Conservation (phyloP, 2,113 vertebrate species). For the Indri indri region DNA sequence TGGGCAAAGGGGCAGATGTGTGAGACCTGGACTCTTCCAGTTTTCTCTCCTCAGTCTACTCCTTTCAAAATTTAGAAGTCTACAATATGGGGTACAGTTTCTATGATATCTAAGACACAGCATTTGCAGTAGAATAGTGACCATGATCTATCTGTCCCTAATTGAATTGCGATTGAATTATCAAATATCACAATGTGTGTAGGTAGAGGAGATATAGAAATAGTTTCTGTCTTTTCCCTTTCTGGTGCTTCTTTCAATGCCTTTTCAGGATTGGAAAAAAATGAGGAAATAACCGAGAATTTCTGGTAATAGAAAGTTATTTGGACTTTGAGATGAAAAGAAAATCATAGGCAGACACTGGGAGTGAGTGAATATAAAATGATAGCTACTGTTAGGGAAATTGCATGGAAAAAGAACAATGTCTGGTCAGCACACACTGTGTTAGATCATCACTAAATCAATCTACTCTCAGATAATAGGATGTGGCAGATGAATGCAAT, state of each 20-base stretch:
- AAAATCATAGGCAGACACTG: background rate
- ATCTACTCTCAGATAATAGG: background rate
- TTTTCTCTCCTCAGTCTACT: background rate
- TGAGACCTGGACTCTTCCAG: background rate
- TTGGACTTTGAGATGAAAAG: conserved; percentile 16
- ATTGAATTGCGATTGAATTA: background rate
- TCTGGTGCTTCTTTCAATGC: background rate
- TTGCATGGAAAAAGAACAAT: background rate
- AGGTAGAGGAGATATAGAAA: background rate
- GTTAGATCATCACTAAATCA: background rate
- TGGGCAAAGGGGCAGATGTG: background rate
- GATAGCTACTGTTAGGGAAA: background rate
- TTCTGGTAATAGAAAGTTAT: background rate
- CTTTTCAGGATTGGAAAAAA: background rate
- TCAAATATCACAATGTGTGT: background rate
- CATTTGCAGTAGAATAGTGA: background rate
- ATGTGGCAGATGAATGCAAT: background rate
- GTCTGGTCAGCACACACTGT: background rate
- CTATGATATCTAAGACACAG: background rate
- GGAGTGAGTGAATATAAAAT: background rate
- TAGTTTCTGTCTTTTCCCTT: background rate
- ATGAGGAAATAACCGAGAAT: background rate
- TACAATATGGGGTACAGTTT: background rate
- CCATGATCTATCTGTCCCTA: background rate
- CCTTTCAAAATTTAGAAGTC: background rate